These are phyloP conservation scores for Psittacula echo DNA, from an alignment of 2,797 vertebrate species.

Conservation along the genomic window DNA sequence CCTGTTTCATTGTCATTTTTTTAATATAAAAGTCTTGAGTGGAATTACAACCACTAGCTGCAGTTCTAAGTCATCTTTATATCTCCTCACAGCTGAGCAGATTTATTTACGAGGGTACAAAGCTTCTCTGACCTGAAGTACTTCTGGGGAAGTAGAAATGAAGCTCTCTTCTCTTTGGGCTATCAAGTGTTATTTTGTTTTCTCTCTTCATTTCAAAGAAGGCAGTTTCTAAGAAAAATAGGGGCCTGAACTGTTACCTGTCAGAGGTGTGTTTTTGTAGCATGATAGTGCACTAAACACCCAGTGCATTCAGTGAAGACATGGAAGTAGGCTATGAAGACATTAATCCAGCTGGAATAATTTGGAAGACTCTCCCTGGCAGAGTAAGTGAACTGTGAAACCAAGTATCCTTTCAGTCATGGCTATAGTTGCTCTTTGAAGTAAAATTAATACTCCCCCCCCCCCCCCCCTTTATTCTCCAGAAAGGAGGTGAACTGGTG, in stretches of 20 bases:
- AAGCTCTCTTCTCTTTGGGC: not conserved
- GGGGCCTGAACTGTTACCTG: not conserved
- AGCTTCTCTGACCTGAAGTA: not conserved
- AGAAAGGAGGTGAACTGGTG: not conserved
- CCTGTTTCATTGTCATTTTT: not conserved
- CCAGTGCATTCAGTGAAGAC: not conserved
- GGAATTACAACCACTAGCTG: rapidly evolving
- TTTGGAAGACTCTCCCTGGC: not conserved
- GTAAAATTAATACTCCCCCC: not conserved
- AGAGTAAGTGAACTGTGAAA: not conserved
- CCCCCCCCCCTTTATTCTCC: not conserved
- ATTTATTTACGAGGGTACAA: not conserved
- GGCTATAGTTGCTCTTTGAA: not conserved
- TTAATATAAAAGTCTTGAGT: not conserved
- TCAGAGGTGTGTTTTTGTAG: not conserved
- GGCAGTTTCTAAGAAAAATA: not conserved
- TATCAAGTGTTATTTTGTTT: not conserved
- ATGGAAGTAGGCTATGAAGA: not conserved
- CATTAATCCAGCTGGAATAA: not conserved
- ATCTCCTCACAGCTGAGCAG: not conserved
- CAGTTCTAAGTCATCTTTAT: not conserved
- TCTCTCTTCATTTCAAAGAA: not conserved
- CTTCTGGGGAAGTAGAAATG: not conserved
- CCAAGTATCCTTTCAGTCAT: not conserved
- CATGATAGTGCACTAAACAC: not conserved